Evolutionary conservation across 2,888 invertebrate species (phyloP), one percentile per base, ranked within the genome.

Genomic region (Melieria omissa): DNA sequence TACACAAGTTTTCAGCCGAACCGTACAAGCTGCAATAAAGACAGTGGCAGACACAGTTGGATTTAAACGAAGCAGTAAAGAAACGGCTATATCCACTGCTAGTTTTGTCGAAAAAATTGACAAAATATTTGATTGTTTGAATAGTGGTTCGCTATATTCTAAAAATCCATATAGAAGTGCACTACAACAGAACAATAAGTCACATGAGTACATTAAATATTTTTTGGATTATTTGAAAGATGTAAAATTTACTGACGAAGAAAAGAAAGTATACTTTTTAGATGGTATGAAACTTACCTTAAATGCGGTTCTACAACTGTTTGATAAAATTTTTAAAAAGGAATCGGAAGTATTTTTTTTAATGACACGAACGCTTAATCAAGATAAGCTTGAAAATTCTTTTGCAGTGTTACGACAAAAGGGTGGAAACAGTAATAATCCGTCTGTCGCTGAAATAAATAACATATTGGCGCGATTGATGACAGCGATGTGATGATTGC

Each of bases 1-100:
- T 10, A 70, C 71, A 9, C 54, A 70, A 65, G 65, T 65, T 47
- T 69, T 70, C 14, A 70, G 72, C 46, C 63, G 64, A 72, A 64
- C 72, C 4, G 72, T 70, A 42, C 61, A 60, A 61, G 65, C 71
- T n/a, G 67, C 72, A n/a, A 68, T 72, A 52, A 72, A 42, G 63
- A 72, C 72, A 10, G 63, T 68, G 12, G n/a, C 49, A 12, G 71
- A 71, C 6, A 55, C 65, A 5, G n/a, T 60, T 4, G 54, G 42
- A 2, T 66, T 57, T 45, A 66, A 66, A 9, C 44, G 47, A 8
- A 47, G 14, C 14, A 57, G n/a, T 29, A 49, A 65, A 46, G 55
- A 71, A 52, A 41, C 3, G 7, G 61, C 71, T 9, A 8, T 66
- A 16, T 58, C 65, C n/a, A 71, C n/a, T n/a, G n/a, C n/a, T 41